Base-by-base conservation (phyloP, 2,888 invertebrate species). In the Drosophila colorata region DNA sequence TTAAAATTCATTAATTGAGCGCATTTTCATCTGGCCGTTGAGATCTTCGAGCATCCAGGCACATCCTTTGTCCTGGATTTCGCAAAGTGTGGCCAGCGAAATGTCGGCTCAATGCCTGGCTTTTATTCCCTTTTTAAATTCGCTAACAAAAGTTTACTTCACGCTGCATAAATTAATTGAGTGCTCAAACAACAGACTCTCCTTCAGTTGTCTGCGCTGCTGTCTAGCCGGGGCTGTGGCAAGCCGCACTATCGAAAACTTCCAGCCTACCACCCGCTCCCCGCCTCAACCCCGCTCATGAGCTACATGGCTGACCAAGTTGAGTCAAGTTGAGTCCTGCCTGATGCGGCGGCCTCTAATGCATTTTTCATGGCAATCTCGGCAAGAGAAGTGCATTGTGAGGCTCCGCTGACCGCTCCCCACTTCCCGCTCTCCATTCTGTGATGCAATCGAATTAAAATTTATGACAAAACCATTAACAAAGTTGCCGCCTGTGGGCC, bases 381-480 rank as follows among this genome's bases (percentile, higher is more conserved):
- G 13, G 37, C 56, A 51, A 56, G 53, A 8, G 9, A 55, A 55
- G 40, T 55, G 71, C 47, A 8, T 40, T 28, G 28, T 28, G 9
- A 28, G 28, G 28, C 18, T 28, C 28, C n/a, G 20, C 23, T 49
- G 6, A 8, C 23, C 18, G 9, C 43, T 18, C 31, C 47, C 41
- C 37, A 16, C 35, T 14, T 16, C 31, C 37, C 28, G n/a, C 20
- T 20, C 28, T 20, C 64, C 58, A 48, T 59, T 67, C 59, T 59
- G 64, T 73, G 83, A 71, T 78, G 79, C 85, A 80, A 86, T 87
- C 87, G 87, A 86, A 87, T 86, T 86, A 87, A 86, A 87, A 86
- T 86, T 86, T 86, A 86, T 86, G 86, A 85, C 83, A 85, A 86
- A 85, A 85, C 83, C 83, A 86, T 86, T 86, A 86, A 87, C 85